These are phyloP conservation scores for Erythrocebus patas DNA, from an alignment of 2,113 vertebrate species.

Conservation along the genomic window DNA sequence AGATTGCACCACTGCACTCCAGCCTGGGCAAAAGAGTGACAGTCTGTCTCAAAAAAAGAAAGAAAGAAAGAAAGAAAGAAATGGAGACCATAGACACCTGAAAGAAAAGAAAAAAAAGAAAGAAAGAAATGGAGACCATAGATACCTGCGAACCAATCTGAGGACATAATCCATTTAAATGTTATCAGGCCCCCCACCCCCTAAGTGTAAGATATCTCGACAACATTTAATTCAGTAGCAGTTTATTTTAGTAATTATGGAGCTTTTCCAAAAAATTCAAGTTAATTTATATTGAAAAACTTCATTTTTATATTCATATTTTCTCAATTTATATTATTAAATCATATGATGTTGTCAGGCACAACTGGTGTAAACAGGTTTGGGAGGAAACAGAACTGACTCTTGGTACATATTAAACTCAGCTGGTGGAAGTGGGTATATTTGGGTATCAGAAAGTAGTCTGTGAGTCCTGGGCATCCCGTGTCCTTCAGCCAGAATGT, in stretches of 20 bases:
- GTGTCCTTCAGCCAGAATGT: neutral
- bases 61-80: too few species aligned
- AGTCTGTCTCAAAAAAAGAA: too few species aligned
- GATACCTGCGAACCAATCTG: neutral
- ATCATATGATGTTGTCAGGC: neutral
- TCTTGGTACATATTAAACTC: neutral
- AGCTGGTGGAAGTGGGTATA: rapidly evolving
- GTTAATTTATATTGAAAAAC: neutral
- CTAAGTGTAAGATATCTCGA: neutral
- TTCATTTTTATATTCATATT: neutral
- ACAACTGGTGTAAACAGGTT: neutral
- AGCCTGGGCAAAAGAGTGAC: too few species aligned
- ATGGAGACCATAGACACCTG: too few species aligned
- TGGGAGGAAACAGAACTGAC: neutral
- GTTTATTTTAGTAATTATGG: conserved; percentile 15
- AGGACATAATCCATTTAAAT: neutral
- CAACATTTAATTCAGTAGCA: neutral
- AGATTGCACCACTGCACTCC: too few species aligned
- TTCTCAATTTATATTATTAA: neutral
- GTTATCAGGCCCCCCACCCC: neutral
- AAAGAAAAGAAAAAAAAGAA: neutral
- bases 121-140: neutral
- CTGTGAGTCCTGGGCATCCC: neutral
- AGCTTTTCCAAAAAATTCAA: neutral
- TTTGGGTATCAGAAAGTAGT: neutral